phyloP scores from a whole-genome alignment of 2,113 vertebrate species.

The Nematolebias whitei region DNA sequence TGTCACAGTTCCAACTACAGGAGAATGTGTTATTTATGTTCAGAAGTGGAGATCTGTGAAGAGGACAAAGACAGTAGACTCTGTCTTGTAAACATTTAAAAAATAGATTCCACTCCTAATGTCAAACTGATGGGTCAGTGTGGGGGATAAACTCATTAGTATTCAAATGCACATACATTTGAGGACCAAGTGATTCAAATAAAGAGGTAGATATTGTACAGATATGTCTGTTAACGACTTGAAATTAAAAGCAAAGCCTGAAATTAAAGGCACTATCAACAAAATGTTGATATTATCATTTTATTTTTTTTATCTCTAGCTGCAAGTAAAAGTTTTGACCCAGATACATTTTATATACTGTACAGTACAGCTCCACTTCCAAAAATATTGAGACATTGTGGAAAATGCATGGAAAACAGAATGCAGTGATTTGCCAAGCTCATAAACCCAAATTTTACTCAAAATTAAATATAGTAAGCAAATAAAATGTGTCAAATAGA shows the following conservation, averaged over 20 bases:
- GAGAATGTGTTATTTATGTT: constrained; percentile 36
- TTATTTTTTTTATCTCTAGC: not conserved
- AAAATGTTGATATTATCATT: too few species aligned
- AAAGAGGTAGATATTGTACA: not conserved
- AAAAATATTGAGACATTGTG: too few species aligned
- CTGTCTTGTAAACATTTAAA: constrained; percentile 28
- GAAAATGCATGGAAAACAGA: too few species aligned
- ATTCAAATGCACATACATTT: constrained; percentile 63
- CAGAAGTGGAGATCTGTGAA: constrained; percentile 47
- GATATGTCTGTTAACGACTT: not conserved
- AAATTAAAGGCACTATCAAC: constrained; percentile 13
- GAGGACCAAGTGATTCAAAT: constrained; percentile 42
- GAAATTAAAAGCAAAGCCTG: constrained; percentile 12
- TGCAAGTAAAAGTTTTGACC: not conserved
- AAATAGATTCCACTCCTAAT: constrained; percentile 26
- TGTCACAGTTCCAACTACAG: constrained; percentile 62
- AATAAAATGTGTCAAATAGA: too few species aligned
- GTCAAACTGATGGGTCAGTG: constrained; percentile 37
- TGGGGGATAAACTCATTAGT: constrained; percentile 38
- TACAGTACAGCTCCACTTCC: not conserved
- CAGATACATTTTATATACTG: not conserved
- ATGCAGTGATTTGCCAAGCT: too few species aligned
- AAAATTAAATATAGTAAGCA: not conserved
- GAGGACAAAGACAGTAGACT: constrained; percentile 41
- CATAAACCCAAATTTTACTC: not conserved